Percentiles rank a stretch among this genome's conserved stretches.
phyloP scores from a whole-genome alignment of 2,888 invertebrate species.

The Mantis religiosa region DNA sequence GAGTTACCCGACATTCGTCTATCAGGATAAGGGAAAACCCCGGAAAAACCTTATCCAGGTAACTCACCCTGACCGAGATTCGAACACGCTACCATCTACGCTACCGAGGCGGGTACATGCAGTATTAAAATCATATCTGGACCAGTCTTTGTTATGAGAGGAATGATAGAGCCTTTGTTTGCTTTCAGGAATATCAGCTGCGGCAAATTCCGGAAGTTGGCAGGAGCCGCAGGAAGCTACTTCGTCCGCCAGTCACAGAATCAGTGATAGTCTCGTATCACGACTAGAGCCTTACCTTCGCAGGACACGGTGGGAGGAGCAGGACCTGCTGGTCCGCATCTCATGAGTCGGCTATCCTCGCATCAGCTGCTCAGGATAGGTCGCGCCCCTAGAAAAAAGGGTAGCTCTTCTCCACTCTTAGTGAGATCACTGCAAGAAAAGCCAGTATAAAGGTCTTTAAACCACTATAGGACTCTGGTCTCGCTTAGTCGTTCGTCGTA shows the following conservation, averaged over 20 bases:
- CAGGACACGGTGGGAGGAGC: not conserved
- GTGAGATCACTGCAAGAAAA: too few species aligned
- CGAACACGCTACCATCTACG: too few species aligned
- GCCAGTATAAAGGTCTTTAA: too few species aligned
- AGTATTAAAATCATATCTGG: too few species aligned
- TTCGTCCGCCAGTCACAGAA: not conserved
- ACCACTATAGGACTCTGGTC: too few species aligned
- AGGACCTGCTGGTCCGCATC: not conserved
- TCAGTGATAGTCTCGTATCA: not conserved
- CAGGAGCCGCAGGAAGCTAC: not conserved
- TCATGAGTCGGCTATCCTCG: not conserved
- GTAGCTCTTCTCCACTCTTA: not conserved
- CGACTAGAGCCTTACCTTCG: not conserved
- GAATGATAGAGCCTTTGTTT: not conserved
- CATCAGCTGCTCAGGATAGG: constrained; percentile 12
- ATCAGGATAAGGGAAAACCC: too few species aligned
- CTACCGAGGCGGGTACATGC: too few species aligned
- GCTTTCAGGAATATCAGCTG: not conserved
- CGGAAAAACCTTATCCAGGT: too few species aligned
- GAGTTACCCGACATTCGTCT: too few species aligned
- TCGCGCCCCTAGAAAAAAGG: constrained; percentile 12
- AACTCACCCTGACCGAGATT: too few species aligned
- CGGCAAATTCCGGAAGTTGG: not conserved
- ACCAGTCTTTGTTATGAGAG: too few species aligned
- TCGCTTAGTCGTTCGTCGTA: too few species aligned